Base-by-base conservation (phyloP, 2,888 invertebrate species). In the Azorinus chamasolen region DNA sequence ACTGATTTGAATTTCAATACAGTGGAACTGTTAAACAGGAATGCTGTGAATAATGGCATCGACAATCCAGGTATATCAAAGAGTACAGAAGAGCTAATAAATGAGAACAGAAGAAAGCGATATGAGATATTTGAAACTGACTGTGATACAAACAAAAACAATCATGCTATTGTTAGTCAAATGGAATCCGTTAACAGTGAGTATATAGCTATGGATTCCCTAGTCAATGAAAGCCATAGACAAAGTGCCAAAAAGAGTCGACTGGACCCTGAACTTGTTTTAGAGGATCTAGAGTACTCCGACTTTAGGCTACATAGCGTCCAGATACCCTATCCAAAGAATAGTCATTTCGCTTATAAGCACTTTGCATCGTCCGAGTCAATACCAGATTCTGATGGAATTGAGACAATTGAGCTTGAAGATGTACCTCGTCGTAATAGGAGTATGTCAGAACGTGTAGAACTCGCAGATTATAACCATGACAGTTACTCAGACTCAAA, bases 11-110 rank as follows among this genome's bases (percentile, higher is more conserved):
- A 80, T 57, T 80, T 63, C 37, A 80, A 80, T 61, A 54, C 59
- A 5, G 53, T 70, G 12, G 54, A 70, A 22, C 55, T 70, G 61
- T 48, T 80, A 27, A 64, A 80, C 43, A 76, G 61, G 59, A 70
- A 68, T 59, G 24, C 74, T 43, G 70, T 77, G 0, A 62, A 57
- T 43, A 37, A 53, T 45, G 86, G 86, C 8, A 69, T 82, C 24
- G 86, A 84, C 50, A 86, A 86, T 53, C 79, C 84, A 4, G 83
- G 80, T 8, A 62, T 84, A 20, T 81, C 81, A 1, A 62, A 78
- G 16, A 81, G 81, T 32, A 81, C 78, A 0, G 78, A 81, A 48
- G 69, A 81, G 59, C 46, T 81, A 5, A 75, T 81, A 16, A 64
- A 64, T 41, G 80, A 80, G 59, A 74, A 53, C 50, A 32, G 41